These are phyloP conservation scores for Anser cygnoides DNA, from an alignment of 2,113 vertebrate species.

Conservation along the genomic window DNA sequence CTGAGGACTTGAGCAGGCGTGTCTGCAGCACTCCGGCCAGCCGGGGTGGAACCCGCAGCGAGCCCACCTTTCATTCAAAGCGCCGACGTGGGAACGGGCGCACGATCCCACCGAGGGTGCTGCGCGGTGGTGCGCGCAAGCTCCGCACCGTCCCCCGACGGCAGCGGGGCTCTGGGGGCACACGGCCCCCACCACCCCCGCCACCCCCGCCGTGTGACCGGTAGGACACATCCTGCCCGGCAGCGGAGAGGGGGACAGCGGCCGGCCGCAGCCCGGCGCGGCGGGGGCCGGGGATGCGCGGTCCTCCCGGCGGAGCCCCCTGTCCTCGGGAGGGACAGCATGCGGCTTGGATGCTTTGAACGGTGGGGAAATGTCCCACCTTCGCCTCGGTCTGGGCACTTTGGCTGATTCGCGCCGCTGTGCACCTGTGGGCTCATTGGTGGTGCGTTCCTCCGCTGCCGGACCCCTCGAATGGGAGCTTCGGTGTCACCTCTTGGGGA, in stretches of 20 bases:
- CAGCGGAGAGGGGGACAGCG: accelerated
- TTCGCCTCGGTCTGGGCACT: neutral
- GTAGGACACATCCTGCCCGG: accelerated
- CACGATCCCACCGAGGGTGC: neutral
- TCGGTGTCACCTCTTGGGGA: neutral
- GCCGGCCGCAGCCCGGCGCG: neutral
- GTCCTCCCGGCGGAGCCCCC: too few relatives aligned
- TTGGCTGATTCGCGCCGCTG: accelerated
- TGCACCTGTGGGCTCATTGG: accelerated
- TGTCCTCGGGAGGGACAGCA: neutral
- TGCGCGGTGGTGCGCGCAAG: accelerated
- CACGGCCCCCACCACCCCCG: neutral
- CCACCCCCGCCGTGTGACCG: accelerated
- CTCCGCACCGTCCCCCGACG: neutral
- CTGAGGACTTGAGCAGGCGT: neutral
- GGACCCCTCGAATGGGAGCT: too few relatives aligned
- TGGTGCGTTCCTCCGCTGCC: accelerated
- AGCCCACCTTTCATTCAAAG: accelerated
- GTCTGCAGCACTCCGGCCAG: neutral
- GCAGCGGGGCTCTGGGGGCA: neutral
- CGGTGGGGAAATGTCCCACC: accelerated
- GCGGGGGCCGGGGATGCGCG: neutral
- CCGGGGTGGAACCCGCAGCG: neutral
- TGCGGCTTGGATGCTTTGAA: neutral
- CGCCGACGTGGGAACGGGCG: accelerated